Evolutionary conservation across 2,888 invertebrate genomes (phyloP), one percentile per base, ranked within the genome.

Genomic region (Lasius platythorax): DNA sequence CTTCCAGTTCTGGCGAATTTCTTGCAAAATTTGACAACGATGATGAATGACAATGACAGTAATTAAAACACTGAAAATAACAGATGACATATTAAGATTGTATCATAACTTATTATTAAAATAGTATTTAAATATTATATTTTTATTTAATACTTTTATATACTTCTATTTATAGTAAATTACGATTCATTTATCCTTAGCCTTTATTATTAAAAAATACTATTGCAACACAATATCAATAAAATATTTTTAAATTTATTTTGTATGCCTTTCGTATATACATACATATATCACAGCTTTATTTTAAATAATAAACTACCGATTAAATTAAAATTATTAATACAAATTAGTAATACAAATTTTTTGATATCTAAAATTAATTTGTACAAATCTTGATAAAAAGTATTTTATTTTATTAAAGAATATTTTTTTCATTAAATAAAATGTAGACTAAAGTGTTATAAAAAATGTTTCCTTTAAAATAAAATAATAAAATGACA

Each of bases 401-500:
- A 12, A 46, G 12, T 15, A 46, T 28, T 61, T 61, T 12, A 28
- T 58, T 61, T 12, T 61, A 61, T 61, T 61, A 15, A 61, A 28
- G 1, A 61, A 30, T 15, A 61, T 61, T 46, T 12, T 12, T 46
- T 12, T 46, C 12, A 12, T 72, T 40, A 56, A 72, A 72, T 72
- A 23, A 72, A 72, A 37, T 9, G 23, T 37, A 12, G 12, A 46
- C 46, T 15, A 61, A 61, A 5, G 3, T 37, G 18, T 58, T 63
- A 18, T 8, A 46, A 64, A 23, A 74, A 40, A 37, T 75, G 37
- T 70, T 30, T 75, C 50, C 30, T 37, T 63, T 8, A n/a, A 61
- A 72, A 37, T 37, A 53, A 72, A 72, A 72, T 72, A 28, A 50
- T 64, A 64, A 64, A 64, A 64, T 33, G 50, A 50, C 75, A 75